Evolutionary conservation across 2,888 invertebrate species (phyloP).

Genomic region (Dryomyza anilis): DNA sequence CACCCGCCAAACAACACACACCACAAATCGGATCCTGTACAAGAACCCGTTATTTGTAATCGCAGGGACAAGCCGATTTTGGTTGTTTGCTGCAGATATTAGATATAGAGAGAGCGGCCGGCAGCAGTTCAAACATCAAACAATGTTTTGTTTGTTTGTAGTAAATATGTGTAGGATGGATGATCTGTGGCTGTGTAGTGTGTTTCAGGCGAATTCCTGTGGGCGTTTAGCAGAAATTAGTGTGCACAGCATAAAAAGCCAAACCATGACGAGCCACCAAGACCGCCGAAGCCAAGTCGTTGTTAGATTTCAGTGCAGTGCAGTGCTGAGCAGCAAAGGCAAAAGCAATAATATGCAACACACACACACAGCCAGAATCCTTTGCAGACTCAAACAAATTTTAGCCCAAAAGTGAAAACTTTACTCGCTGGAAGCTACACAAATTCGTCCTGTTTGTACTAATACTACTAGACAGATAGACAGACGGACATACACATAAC

Average conservation of each 20-base stretch:
- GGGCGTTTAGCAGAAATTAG: constrained; percentile 36
- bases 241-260: constrained; percentile 15
- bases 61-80: background rate
- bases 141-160: too few species aligned
- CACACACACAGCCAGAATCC: constrained; percentile 3
- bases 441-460: too few species aligned
- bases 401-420: constrained; percentile 32
- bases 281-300: background rate
- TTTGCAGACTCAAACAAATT: constrained; percentile 17
- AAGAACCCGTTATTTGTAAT: constrained; percentile 32
- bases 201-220: constrained; percentile 20
- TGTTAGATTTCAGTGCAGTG: too few species aligned
- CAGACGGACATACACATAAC: too few species aligned
- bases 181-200: constrained; percentile 14
- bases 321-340: too few species aligned
- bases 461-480: too few species aligned
- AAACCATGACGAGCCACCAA: background rate
- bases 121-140: background rate
- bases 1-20: too few species aligned
- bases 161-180: constrained; percentile 7
- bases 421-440: too few species aligned
- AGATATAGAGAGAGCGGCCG: too few species aligned
- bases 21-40: constrained; percentile 35
- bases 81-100: background rate
- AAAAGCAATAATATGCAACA: too few species aligned